Evolutionary conservation across 2,797 vertebrate species (phyloP), one percentile per base, ranked within the genome.

Genomic region (Trachops cirrhosus): DNA sequence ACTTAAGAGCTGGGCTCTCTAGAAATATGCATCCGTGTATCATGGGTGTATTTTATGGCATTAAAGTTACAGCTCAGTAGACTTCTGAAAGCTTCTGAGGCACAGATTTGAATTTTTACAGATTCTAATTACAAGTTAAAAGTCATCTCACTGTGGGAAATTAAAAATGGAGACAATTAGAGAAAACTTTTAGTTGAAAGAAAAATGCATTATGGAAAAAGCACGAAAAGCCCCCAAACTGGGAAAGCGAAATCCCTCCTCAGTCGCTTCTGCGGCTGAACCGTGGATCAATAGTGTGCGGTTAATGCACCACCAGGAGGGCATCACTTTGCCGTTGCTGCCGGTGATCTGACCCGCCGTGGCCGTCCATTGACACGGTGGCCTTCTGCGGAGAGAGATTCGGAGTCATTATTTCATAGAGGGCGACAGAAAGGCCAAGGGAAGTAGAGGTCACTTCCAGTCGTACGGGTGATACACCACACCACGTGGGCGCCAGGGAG

Each of bases 261-360:
- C 94, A 97, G 97, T 97, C 97, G 97, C 96, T 97, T 95, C 94
- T 98, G 97, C 97, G 98, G 98, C 98, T 98, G 98, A 98, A 97
- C 97, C 98, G 97, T 98, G 97, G 98, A 98, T 99, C 98, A 98
- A 98, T 99, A 98, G 93, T 93, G 95, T 98, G 97, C 97, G 98
- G 98, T 98, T 99, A 98, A 98, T 98, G 98, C 98, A 98, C 99
- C 98, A 98, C 98, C 97, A 97, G 97, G 97, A 98, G 98, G 98
- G 97, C 98, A 98, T 98, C 98, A 98, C 98, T 98, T 99, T 98
- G 97, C 98, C 98, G 98, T 99, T 98, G 98, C 97, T 59, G 19
- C 98, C 98, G 98, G 98, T 98, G 98, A 98, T 97, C 98, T 97
- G 98, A 98, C 98, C 97, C 97, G 98, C 98, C 96, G 85, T 97